Base-by-base conservation (phyloP, 1,140 invertebrate species). In the Drosophila suzukii region DNA sequence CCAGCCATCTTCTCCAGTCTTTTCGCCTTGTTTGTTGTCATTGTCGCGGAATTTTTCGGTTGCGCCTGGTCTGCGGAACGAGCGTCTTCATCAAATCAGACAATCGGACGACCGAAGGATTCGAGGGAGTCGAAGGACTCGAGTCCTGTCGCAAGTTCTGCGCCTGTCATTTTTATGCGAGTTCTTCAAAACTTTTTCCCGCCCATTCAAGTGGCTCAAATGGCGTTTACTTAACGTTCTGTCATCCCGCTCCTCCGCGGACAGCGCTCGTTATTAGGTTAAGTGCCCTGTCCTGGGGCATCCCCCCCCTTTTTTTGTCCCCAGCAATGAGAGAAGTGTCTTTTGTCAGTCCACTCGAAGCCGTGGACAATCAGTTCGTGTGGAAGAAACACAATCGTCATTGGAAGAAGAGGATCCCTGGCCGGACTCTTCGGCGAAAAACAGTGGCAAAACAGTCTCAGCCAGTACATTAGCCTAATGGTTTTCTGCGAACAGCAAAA, bases 211-310 rank as follows among this genome's bases (percentile, higher is more conserved):
- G 53, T 75, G 59, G 50, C 61, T 75, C 72, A 80, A 86, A 78
- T 86, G 84, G 66, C 83, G 83, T 89, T 89, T 88, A 89, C 83
- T 88, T 86, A 86, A 86, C 83, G 83, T 76, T 88, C 68, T 76
- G 78, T 81, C 71, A 58, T 83, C 76, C 44, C 58, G 67, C 51
- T 44, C 63, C 55, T 49, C 7, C 8, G 70, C 75, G 66, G 47
- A 61, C 77, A 76, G 46, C 17, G 36, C 56, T 79, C 54, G 80
- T 84, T 88, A 88, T 88, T 88, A 88, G 84, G 84, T 84, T 88
- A 88, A 88, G 84, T 88, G 84, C 77, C 81, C 65, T 55, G 62
- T 70, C 67, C 75, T 60, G 63, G 62, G 20, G 20, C 24, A 20
- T 38, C 17, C 17, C 27, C 38, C 17, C 10, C 27, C 39, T 30